phyloP scores from a whole-genome alignment of 92 coral and sea anemone species.

The Anthopleura xanthogrammica region DNA sequence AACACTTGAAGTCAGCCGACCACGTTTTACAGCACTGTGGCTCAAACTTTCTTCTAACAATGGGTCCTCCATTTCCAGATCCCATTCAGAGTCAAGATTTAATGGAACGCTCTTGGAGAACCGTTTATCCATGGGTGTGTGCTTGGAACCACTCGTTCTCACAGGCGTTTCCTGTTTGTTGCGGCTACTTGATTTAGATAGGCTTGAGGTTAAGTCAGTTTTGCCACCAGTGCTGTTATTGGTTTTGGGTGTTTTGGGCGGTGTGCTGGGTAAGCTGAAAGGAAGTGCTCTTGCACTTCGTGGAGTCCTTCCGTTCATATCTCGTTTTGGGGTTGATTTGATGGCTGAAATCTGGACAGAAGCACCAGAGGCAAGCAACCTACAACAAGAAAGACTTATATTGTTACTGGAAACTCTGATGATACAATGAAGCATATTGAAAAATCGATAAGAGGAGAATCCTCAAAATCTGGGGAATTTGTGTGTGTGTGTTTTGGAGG shows the following conservation, averaged over 20 bases:
- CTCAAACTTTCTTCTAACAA: constrained; percentile 11
- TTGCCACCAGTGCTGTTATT: background rate
- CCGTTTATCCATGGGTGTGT: constrained; percentile 14
- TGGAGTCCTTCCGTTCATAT: background rate
- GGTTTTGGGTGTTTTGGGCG: background rate
- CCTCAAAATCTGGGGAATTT: too few species aligned
- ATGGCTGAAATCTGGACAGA: constrained; percentile 35
- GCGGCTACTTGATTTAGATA: background rate
- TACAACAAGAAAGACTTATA: background rate
- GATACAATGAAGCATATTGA: too few species aligned
- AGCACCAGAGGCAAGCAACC: constrained; percentile 15
- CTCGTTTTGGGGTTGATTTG: constrained; percentile 36
- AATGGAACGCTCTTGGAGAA: constrained; percentile 32
- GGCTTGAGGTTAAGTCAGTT: background rate
- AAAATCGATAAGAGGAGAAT: too few species aligned
- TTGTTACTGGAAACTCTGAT: too few species aligned
- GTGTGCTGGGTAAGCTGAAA: background rate
- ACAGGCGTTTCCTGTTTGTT: background rate
- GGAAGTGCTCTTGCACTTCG: constrained; percentile 5
- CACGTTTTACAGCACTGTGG: background rate
- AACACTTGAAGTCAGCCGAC: constrained; percentile 14
- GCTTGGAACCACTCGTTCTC: background rate
- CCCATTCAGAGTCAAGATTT: constrained; percentile 32
- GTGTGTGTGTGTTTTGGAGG: too few species aligned
- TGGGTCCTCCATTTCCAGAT: constrained; percentile 66